Evolutionary conservation across 64 coral and sea anemone species (phyloP), one percentile per base, ranked within the genome.

Genomic region (Anthopleura sola): DNA sequence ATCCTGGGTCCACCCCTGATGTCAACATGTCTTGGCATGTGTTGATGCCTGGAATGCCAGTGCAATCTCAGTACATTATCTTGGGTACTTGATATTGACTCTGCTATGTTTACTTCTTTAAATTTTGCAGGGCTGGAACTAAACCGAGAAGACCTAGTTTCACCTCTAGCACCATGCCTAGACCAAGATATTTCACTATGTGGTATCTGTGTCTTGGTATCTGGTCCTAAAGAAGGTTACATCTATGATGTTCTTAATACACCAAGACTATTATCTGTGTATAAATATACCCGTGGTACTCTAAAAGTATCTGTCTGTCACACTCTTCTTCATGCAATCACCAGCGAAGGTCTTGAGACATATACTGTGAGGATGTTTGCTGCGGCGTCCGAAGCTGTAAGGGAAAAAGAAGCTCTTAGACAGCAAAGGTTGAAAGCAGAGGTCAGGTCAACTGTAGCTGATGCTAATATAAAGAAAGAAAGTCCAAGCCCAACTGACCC

Each of bases 351-450:
- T 2, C 56, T 96, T 36, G 94, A 96, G 55, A 96, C 94, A 4
- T 96, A 96, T 62, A 96, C 94, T 28, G 94, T 96, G n/a, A 82
- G 94, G 21, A 92, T 96, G 78, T 92, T 92, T 85, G 94, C 94
- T 8, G 94, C 94, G 0, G 94, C 94, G 37, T 89, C 94, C 14
- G 87, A 96, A 68, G 89, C 86, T 80, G 49, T 96, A 14, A 54
- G 83, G 50, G n/a, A 79, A 6, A 48, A 79, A 46, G 44, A 79
- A 79, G 18, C 76, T 79, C 20, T 44, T 0, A 79, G 76, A 79
- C 16, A 58, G 14, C 78, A 83, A 36, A 83, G 58, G 29, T 24
- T 38, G 28, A 46, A 51, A 23, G 17, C 28, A 54, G 47, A 83
- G 21, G 20, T 46, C 28, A 83, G 15, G 12, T 32, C 49, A 81